These are phyloP conservation scores for Diadophis punctatus DNA, from an alignment of 2,113 vertebrate species.

Conservation along the genomic window DNA sequence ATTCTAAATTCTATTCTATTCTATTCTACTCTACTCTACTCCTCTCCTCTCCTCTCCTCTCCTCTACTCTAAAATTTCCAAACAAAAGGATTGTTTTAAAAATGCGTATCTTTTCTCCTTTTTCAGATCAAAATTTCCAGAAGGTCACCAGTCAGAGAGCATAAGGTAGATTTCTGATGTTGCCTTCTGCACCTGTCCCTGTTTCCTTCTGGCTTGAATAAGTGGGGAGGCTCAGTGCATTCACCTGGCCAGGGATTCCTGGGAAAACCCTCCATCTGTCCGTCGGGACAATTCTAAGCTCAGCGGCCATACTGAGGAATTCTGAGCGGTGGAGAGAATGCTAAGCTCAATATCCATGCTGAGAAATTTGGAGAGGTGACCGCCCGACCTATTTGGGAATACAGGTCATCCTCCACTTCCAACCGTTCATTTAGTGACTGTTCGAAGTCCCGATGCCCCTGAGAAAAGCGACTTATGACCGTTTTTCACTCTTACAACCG, in stretches of 20 bases:
- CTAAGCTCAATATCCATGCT: too few species aligned
- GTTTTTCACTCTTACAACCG: too few species aligned
- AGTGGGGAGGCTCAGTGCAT: neutral
- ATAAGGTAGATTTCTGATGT: neutral
- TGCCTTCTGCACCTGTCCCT: neutral
- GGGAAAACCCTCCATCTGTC: neutral
- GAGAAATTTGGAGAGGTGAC: too few species aligned
- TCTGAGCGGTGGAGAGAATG: too few species aligned
- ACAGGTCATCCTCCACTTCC: too few species aligned
- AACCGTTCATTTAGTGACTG: too few species aligned
- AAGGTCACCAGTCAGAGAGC: neutral
- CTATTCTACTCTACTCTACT: neutral
- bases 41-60: too few species aligned
- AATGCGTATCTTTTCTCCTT: too few species aligned
- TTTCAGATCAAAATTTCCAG: neutral
- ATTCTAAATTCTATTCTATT: neutral
- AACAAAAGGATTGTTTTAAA: neutral
- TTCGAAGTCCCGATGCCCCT: too few species aligned
- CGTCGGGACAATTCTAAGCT: neutral
- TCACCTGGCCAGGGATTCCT: neutral
- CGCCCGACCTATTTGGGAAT: too few species aligned
- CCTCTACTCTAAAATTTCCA: too few species aligned
- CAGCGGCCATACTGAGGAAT: neutral
- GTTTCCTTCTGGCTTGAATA: neutral
- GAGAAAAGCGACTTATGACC: too few species aligned